These are phyloP conservation scores for Diacarnus erythraeanus DNA, from an alignment of 37 sponge, comb jelly and placozoan species.

Conservation along the genomic window DNA sequence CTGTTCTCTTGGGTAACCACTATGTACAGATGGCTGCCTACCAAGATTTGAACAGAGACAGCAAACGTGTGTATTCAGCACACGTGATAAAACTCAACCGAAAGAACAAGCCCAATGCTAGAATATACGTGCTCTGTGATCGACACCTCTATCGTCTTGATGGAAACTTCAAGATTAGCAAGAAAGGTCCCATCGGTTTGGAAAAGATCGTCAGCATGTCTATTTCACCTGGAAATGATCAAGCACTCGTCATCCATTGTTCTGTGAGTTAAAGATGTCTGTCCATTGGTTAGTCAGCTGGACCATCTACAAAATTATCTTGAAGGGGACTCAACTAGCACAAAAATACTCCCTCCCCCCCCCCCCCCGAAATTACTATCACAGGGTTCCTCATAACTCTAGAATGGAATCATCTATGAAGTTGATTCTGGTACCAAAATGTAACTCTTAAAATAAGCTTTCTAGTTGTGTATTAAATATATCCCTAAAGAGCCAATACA, in stretches of 20 bases:
- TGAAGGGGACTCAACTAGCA: too few species aligned
- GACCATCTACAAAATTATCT: too few species aligned
- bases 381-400: too few species aligned
- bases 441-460: too few species aligned
- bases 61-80: slow-evolving; percentile 49
- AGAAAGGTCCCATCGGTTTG: slow-evolving; percentile 48
- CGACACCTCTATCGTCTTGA: slow-evolving; percentile 63
- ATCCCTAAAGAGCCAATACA: too few species aligned
- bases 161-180: slow-evolving; percentile 37
- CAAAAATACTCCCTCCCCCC: too few species aligned
- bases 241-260: slow-evolving; percentile 66
- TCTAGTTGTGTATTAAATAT: too few species aligned
- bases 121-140: slow-evolving; percentile 65
- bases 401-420: too few species aligned
- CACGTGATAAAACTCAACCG: slow-evolving; percentile 62
- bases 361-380: too few species aligned
- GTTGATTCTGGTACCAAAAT: too few species aligned
- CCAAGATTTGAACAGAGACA: slow-evolving; percentile 42
- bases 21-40: slow-evolving; percentile 44
- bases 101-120: slow-evolving; percentile 23
- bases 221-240: slow-evolving; percentile 47
- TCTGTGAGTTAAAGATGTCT: neutral
- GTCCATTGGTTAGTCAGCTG: too few species aligned
- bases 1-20: too few species aligned
- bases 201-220: slow-evolving; percentile 37